phyloP scores from a whole-genome alignment of 37 sponge, comb jelly and placozoan species.

The Chondrilla cf. caribensis region DNA sequence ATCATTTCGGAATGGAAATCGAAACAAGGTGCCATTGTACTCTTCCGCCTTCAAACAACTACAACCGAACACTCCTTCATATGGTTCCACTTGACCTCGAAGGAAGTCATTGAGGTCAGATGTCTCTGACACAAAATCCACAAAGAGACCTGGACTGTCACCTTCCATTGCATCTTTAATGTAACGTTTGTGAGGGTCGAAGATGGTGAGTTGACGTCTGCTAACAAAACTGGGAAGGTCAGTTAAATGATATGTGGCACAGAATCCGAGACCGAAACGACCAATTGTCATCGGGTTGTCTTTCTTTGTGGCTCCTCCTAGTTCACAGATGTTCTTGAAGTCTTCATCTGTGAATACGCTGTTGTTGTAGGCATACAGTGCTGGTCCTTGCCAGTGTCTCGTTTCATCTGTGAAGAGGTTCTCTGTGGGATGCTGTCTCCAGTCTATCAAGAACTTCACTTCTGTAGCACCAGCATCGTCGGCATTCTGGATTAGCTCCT shows the following conservation, averaged over 20 bases:
- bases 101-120: slow-evolving; percentile 2
- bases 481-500: slow-evolving; percentile 88
- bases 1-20: slow-evolving; percentile 60
- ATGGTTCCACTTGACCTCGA: slow-evolving; percentile 57
- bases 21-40: slow-evolving; percentile 72
- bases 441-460: slow-evolving; percentile 77
- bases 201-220: slow-evolving; percentile 61
- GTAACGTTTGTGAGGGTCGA: slow-evolving; percentile 73
- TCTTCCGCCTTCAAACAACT: slow-evolving; percentile 11
- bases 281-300: slow-evolving; percentile 68
- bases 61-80: slow-evolving; percentile 36
- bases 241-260: slow-evolving; percentile 70
- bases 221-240: slow-evolving; percentile 89
- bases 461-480: slow-evolving; percentile 82
- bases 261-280: slow-evolving; percentile 83
- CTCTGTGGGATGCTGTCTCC: slow-evolving; percentile 49
- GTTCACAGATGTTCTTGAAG: slow-evolving; percentile 67
- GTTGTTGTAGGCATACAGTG: slow-evolving; percentile 71
- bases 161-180: background rate
- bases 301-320: slow-evolving; percentile 70
- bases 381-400: slow-evolving; percentile 83
- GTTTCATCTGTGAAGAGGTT: slow-evolving; percentile 51
- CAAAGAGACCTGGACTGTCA: slow-evolving; percentile 60
- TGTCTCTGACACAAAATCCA: slow-evolving; percentile 13
- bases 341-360: slow-evolving; percentile 67